These are phyloP conservation scores for Flexamia atlantica DNA, from an alignment of 2,888 invertebrate species.

Conservation along the genomic window DNA sequence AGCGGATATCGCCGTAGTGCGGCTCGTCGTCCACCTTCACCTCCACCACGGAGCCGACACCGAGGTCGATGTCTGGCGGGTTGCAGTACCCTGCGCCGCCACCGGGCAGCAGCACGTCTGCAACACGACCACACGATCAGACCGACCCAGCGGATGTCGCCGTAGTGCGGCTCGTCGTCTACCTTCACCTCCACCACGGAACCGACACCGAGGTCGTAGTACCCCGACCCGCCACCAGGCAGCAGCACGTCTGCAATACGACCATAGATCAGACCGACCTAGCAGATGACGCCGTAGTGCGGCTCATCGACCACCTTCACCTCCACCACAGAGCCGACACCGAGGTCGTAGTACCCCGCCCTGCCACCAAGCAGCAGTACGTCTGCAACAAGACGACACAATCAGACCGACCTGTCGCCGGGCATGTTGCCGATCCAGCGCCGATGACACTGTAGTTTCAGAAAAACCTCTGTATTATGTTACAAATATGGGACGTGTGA, in stretches of 20 bases:
- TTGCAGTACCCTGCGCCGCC: slow-evolving; percentile 67
- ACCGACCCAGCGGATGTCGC: slow-evolving; percentile 95
- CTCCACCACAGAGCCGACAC: slow-evolving; percentile 91
- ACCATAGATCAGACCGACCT: slow-evolving; percentile 85
- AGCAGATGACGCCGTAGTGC: slow-evolving; percentile 91
- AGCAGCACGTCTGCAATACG: slow-evolving; percentile 53
- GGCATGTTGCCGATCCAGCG: too few relatives aligned
- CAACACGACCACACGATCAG: too few relatives aligned
- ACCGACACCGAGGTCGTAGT: slow-evolving; percentile 82
- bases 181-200: slow-evolving; percentile 91
- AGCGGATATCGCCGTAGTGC: slow-evolving; percentile 91
- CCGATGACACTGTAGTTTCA: too few relatives aligned
- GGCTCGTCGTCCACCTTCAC: slow-evolving; percentile 86
- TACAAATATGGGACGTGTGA: too few relatives aligned
- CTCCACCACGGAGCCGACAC: slow-evolving; percentile 91
- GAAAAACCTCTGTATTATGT: too few relatives aligned
- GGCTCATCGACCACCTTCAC: slow-evolving; percentile 86
- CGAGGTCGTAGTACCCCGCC: slow-evolving; percentile 75
- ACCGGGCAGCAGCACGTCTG: slow-evolving; percentile 55
- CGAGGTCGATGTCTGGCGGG: slow-evolving; percentile 75
- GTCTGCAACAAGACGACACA: slow-evolving; percentile 55
- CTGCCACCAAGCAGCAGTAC: slow-evolving; percentile 63
- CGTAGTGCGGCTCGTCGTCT: slow-evolving; percentile 86
- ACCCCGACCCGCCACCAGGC: slow-evolving; percentile 65
- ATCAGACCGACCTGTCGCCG: too few relatives aligned